These are phyloP conservation scores for Rhombomys opimus DNA, from an alignment of 2,113 vertebrate species.

Conservation along the genomic window DNA sequence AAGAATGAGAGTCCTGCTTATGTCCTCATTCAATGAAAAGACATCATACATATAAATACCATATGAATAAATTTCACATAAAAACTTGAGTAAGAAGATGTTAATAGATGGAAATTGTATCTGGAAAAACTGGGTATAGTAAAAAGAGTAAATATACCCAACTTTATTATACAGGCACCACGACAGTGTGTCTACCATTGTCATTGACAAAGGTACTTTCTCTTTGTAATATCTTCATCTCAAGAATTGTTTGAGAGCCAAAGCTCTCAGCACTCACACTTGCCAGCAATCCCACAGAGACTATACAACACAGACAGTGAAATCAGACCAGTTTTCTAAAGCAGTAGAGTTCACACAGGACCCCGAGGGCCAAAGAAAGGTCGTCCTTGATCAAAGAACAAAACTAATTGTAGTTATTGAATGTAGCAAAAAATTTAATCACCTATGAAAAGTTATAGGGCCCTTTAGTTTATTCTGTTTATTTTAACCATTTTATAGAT, in stretches of 20 bases:
- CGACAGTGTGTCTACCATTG: neutral
- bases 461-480: neutral
- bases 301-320: neutral
- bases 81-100: neutral
- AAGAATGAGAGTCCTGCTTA: neutral
- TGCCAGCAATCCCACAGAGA: neutral
- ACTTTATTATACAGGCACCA: neutral
- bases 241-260: neutral
- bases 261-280: neutral
- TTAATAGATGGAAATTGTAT: constrained; percentile 11
- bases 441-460: neutral
- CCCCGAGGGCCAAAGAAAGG: neutral
- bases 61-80: neutral
- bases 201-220: neutral
- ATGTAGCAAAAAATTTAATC: constrained; percentile 29
- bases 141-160: neutral
- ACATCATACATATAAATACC: neutral
- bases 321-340: neutral
- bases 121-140: neutral
- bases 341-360: neutral
- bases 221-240: constrained; percentile 5
- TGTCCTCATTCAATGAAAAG: constrained; percentile 11
- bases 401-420: constrained; percentile 24
- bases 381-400: neutral
- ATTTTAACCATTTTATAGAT: constrained; percentile 37